A percentile compares a stretch with the other conserved stretches of the same genome.
These are phyloP conservation scores for Petrocephalus sullivani DNA, from an alignment of 2,797 vertebrate species.

Conservation along the genomic window DNA sequence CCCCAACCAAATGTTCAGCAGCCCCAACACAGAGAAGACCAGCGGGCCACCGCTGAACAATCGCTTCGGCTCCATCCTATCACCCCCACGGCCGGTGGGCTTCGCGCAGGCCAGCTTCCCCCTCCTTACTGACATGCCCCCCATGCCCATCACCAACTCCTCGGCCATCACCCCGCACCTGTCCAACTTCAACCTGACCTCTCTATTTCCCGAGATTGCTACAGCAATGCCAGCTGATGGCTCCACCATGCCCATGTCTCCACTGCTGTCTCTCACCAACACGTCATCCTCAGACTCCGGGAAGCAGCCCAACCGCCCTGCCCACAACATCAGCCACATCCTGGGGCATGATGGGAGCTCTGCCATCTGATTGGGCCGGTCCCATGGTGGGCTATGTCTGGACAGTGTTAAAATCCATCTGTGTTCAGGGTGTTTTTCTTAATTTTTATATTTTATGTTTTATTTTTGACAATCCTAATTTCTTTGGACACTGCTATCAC, in stretches of 20 bases:
- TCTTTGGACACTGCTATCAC: slow-evolving; percentile 4
- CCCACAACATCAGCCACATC: slow-evolving; percentile 99
- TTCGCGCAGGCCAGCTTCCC: slow-evolving; percentile 94
- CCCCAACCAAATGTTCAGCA: slow-evolving; percentile 96
- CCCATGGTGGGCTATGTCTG: neutral
- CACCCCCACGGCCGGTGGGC: slow-evolving; percentile 89
- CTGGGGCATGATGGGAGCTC: slow-evolving; percentile 96
- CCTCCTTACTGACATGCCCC: slow-evolving; percentile 92
- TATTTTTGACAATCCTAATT: neutral
- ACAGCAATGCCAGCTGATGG: slow-evolving; percentile 88
- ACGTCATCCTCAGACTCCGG: slow-evolving; percentile 82
- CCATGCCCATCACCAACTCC: slow-evolving; percentile 89
- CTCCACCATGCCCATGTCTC: slow-evolving; percentile 88
- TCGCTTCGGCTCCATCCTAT: slow-evolving; percentile 93
- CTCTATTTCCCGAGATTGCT: slow-evolving; percentile 94
- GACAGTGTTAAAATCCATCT: neutral
- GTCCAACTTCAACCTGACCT: slow-evolving; percentile 94
- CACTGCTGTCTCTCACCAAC: slow-evolving; percentile 89
- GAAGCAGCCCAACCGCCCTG: slow-evolving; percentile 93
- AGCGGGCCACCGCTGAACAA: slow-evolving; percentile 83
- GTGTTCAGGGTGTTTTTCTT: neutral
- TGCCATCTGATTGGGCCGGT: slow-evolving; percentile 65
- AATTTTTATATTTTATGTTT: neutral
- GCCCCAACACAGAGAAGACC: slow-evolving; percentile 84
- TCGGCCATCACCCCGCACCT: slow-evolving; percentile 83